Base-by-base conservation (phyloP, 35 echinoderm and acorn worm species). In the Diadema setosum region DNA sequence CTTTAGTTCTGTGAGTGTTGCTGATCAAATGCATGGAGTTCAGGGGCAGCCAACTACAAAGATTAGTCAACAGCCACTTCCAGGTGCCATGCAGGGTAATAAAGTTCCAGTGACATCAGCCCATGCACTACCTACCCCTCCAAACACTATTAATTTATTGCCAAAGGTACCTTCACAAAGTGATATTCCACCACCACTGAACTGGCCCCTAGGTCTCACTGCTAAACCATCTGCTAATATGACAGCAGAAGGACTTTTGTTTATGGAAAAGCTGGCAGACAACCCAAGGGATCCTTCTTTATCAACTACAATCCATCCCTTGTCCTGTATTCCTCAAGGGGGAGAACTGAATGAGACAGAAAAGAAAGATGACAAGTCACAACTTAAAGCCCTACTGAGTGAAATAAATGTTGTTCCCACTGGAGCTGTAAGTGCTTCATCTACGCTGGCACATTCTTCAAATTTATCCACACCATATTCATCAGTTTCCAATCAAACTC, bases 331-430 rank as follows among this genome's bases (percentile, higher is more conserved):
- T 21, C 1, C 73, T 20, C 73, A 39, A 78, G 40, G 15, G 7
- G 26, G 40, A 45, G 59, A 35, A 24, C 80, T 7, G 40, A 20
- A 39, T 33, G 81, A 40, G 5, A 34, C 16, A 14, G 58, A 44
- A 16, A 90, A 84, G 81, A 83, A 73, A 83, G 88, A 90, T 70
- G 88, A 90, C 24, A 82, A 90, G 39, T 90, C 88, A 46, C 81
- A 82, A 39, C 75, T 90, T 27, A 90, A 90, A 35, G 88, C 88
- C 48, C 59, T 90, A 9, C 45, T 90, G 41, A 84, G 59, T 84
- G 88, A 90, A 82, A 90, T 90, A 21, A 78, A 78, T 87, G 85
- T 74, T 26, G 59, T 11, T 59, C 81, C 85, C 2, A 30, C 33
- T 25, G 75, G 9, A 14, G 63, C 63, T 67, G 27, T n/a, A 67